Evolutionary conservation across 2,797 vertebrate species (phyloP), one percentile per base, ranked within the genome.

Genomic region (Staurois parvus): DNA sequence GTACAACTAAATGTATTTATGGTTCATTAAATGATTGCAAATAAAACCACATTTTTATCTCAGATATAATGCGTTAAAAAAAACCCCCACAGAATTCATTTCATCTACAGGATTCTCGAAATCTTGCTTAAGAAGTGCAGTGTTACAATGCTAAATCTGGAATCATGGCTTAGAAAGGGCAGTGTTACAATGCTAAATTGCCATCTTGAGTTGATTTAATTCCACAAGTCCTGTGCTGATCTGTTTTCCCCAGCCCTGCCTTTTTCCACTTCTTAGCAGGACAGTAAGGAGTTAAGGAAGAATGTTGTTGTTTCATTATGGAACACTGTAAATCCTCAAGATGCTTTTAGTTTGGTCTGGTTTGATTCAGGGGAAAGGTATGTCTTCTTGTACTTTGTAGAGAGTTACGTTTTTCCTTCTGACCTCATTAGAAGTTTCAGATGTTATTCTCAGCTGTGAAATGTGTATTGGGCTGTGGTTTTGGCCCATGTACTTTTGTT

Each of bases 351-450:
- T 40, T 80, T 56, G 70, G 11, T 85, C 84, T 85, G 84, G 84
- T 73, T 80, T 80, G 77, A 80, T 85, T 85, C 84, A 85, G 5
- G 42, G 10, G 70, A 56, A 75, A 85, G 84, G 77, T 76, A 69
- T 85, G 78, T 40, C 72, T 56, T 56, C 28, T 80, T 75, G 48
- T 40, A 42, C 70, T 81, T 69, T 68, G 70, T 72, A 80, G 70
- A 80, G 67, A 28, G 62, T 59, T 32, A 37, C 56, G 56, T 48
- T 80, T 64, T 75, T 69, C 42, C 56, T 74, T 26, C 21, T 85
- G 70, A 79, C 84, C 72, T 80, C 59, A 48, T 24, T 56, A 70
- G 34, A n/a, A 67, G 40, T 19, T 21, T 76, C 73, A 34, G 62
- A 67, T 79, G 68, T 80, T 85, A 52, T 59, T 66, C 29, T 75